Evolutionary conservation across 37 sponge, comb jelly and placozoan genomes (phyloP).

Genomic region (Petrosia ficiformis): DNA sequence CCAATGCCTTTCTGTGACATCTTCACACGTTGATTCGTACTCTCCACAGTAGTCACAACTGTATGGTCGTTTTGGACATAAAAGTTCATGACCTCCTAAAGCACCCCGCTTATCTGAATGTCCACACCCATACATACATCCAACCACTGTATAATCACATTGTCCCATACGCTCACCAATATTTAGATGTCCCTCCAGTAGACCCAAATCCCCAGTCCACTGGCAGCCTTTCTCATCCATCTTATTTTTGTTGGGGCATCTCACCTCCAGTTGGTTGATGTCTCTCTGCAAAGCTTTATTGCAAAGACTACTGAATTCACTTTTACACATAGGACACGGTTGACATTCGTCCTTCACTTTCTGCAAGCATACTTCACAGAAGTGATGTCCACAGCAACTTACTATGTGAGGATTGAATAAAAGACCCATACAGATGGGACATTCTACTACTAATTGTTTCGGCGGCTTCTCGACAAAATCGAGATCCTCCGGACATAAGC

Average conservation of each 20-base stretch:
- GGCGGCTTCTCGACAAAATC: constrained; percentile 31
- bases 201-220: constrained; percentile 42
- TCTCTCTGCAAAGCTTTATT: constrained; percentile 30
- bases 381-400: constrained; percentile 49
- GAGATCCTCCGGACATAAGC: not conserved
- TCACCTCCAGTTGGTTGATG: constrained; percentile 18
- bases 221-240: constrained; percentile 3
- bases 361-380: constrained; percentile 31
- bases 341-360: not conserved
- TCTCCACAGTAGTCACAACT: constrained; percentile 23
- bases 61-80: constrained; percentile 23
- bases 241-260: constrained; percentile 14
- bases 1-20: constrained; percentile 17
- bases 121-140: constrained; percentile 10
- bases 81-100: not conserved
- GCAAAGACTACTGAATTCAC: constrained; percentile 23
- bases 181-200: constrained; percentile 16
- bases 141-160: constrained; percentile 12
- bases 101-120: not conserved
- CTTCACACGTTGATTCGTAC: constrained; percentile 22
- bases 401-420: constrained; percentile 35
- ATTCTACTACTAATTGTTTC: constrained; percentile 4
- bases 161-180: not conserved
- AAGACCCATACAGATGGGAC: constrained; percentile 36
- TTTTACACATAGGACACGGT: constrained; percentile 40